Base-by-base conservation (phyloP, 2,888 invertebrate genomes). In the Pegoplata infirma region DNA sequence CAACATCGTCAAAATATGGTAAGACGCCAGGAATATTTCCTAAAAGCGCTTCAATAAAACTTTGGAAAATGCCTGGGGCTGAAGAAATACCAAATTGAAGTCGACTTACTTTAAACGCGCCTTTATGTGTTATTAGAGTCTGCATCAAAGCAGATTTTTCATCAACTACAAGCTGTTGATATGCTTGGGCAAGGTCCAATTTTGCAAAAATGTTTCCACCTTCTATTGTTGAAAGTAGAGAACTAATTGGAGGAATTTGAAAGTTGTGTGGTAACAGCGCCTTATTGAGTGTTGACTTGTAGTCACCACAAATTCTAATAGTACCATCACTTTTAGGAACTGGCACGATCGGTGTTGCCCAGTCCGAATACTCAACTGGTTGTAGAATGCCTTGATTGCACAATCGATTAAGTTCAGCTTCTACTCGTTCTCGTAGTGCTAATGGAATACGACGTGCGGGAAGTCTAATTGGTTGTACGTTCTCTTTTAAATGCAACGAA, bases 141-240 rank as follows among this genome's bases (percentile, higher is more conserved):
- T 25, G 25, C 25, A 25, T 25, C 25, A 6, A 5, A 25, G 25
- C 83, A 4, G 86, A 82, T 69, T 84, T 80, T 19, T 86, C 82
- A 68, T 86, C 85, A n/a, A n/a, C n/a, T n/a, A n/a, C n/a, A n/a
- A n/a, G n/a, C n/a, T n/a, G n/a, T n/a, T n/a, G 5, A 87, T 87
- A 89, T 6, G 87, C 87, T 58, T 88, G 84, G 3, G 81, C 77
- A 12, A 88, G 80, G 76, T 90, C 88, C 7, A 89, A 80, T 77
- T 86, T 87, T 3, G 85, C 82, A 81, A 89, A 89, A 23, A 81
- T 68, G 32, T 75, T 82, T 14, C 86, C 86, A 44, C 83, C 85
- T 64, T 25, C 25, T 25, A 25, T 25, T 25, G 25, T 5, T 25
- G 25, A 25, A 25, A 25, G 25, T 25, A 25, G 25, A 25, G 25